Conservation (phyloP, 2,113 vertebrate species). For the Heterotis niloticus region DNA sequence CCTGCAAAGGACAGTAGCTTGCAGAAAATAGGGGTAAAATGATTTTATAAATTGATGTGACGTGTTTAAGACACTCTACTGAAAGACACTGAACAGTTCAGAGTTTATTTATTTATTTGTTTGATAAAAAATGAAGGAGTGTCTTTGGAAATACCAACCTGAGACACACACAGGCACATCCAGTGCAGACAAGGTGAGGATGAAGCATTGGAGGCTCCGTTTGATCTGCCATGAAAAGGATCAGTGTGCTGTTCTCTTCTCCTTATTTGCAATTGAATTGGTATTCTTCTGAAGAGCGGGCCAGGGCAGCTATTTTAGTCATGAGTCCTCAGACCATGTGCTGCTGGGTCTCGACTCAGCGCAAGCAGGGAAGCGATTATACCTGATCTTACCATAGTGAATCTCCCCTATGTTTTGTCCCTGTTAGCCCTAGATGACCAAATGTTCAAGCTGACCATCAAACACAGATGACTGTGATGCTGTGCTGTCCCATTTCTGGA, state of each 20-base stretch:
- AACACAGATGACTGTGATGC: no score
- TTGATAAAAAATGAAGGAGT: not conserved
- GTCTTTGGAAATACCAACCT: conserved; percentile 1
- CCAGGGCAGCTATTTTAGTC: conserved; percentile 9
- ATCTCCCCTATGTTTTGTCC: not conserved
- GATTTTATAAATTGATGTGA: no score
- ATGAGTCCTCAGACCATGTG: not conserved
- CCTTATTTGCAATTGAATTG: conserved; percentile 14
- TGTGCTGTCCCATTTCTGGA: no score
- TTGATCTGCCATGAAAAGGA: conserved; percentile 12
- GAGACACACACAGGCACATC: not conserved
- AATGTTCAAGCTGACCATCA: no score
- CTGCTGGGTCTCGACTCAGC: not conserved
- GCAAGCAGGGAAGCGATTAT: not conserved
- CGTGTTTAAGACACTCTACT: no score
- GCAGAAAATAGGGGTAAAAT: no score
- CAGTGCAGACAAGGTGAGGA: not conserved
- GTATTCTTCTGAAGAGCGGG: not conserved
- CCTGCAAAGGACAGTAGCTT: no score
- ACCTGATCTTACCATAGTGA: not conserved
- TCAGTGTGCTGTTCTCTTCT: not conserved
- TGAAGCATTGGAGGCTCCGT: not conserved
- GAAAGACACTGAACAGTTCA: not conserved
- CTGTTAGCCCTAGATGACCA: not conserved
- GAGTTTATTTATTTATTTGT: not conserved